Evolutionary conservation across 2,888 invertebrate species (phyloP).

Genomic region (Pachliopta kotzebuea): DNA sequence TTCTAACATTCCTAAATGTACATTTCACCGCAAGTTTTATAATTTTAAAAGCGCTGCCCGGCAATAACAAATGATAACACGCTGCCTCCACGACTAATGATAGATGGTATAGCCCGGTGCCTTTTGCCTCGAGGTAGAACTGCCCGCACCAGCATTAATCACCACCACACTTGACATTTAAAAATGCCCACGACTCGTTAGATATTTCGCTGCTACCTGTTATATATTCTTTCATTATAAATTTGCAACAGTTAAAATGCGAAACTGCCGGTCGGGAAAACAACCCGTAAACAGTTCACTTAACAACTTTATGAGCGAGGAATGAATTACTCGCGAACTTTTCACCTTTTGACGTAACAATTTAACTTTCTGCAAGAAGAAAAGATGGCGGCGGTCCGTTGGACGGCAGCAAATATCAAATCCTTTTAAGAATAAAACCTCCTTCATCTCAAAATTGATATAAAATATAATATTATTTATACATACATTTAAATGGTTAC

Average conservation of each 20-base stretch:
- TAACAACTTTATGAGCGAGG: conserved; percentile 19
- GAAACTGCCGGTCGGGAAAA: conserved; percentile 2
- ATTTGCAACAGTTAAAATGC: not conserved
- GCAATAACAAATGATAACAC: conserved; percentile 24
- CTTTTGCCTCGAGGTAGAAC: conserved; percentile 9
- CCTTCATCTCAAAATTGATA: conserved; percentile 8
- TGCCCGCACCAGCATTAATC: conserved; percentile 16
- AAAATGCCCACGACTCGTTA: conserved; percentile 14
- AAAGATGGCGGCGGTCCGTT: conserved; percentile 38
- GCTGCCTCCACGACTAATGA: conserved; percentile 18
- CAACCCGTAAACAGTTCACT: conserved; percentile 16
- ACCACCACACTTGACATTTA: conserved; percentile 15
- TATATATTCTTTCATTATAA: conserved; percentile 2
- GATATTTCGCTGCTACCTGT: not conserved
- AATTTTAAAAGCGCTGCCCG: conserved; percentile 13
- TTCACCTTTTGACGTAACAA: conserved; percentile 29
- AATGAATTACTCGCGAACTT: conserved; percentile 28
- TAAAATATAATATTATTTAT: not conserved
- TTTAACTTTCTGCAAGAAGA: conserved; percentile 30
- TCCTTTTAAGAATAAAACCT: conserved; percentile 28
- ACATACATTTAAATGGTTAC: not conserved
- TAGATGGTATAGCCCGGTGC: conserved; percentile 4
- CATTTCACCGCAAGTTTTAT: not conserved
- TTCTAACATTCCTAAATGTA: not conserved
- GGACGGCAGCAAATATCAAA: conserved; percentile 47